phyloP scores from a whole-genome alignment of 2,888 invertebrate species.

The Bembecia ichneumoniformis region DNA sequence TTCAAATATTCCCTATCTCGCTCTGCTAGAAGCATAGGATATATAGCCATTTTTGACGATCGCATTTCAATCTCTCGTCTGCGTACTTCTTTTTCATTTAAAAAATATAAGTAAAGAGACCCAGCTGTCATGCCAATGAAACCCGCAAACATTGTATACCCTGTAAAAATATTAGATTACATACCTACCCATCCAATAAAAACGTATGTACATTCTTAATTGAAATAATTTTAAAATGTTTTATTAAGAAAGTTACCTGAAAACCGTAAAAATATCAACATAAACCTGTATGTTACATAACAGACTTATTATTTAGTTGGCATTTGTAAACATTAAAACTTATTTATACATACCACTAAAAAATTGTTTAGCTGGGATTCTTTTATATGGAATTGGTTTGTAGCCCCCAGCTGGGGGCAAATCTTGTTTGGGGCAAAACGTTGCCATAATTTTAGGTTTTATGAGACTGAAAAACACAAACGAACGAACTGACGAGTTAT shows the following conservation, averaged over 20 bases:
- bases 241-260: neutral
- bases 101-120: slow-evolving; percentile 70
- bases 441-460: slow-evolving; percentile 30
- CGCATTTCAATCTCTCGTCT: slow-evolving; percentile 80
- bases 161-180: slow-evolving; percentile 39
- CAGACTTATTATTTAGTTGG: slow-evolving; percentile 8
- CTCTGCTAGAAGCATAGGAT: slow-evolving; percentile 86
- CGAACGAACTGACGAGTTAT: slow-evolving; percentile 6
- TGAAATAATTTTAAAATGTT: neutral
- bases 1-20: slow-evolving; percentile 87
- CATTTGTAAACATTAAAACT: neutral
- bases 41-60: slow-evolving; percentile 82
- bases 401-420: slow-evolving; percentile 96
- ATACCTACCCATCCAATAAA: neutral
- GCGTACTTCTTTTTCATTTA: slow-evolving; percentile 65
- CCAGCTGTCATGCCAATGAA: slow-evolving; percentile 73
- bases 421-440: slow-evolving; percentile 78
- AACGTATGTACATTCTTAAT: neutral
- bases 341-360: slow-evolving; percentile 74
- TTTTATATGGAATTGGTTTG: slow-evolving; percentile 78
- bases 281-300: slow-evolving; percentile 36
- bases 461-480: slow-evolving; percentile 3
- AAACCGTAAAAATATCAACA: neutral
- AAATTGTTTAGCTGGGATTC: slow-evolving; percentile 80
- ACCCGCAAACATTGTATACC: slow-evolving; percentile 74